A percentile compares a stretch with the other conserved stretches of the same genome.
Evolutionary conservation across 2,888 invertebrate species (phyloP).

Genomic region (Leucophenga montana): DNA sequence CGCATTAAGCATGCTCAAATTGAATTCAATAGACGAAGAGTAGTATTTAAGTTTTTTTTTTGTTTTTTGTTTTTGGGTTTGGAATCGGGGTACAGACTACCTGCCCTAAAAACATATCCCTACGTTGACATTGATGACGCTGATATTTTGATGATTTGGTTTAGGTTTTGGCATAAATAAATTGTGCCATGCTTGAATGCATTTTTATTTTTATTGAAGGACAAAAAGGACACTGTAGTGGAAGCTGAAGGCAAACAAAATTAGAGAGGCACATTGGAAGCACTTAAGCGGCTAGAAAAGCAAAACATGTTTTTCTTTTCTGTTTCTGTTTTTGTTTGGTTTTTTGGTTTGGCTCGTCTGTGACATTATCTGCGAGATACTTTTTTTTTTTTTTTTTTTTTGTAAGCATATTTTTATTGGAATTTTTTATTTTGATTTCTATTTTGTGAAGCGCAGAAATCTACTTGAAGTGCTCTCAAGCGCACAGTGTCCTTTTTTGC

Average conservation of each 20-base stretch:
- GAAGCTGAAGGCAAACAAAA: background rate
- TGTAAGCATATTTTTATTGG: background rate
- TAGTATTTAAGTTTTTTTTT: no score
- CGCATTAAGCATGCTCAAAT: conserved; percentile 65
- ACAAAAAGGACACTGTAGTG: background rate
- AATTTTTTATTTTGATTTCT: background rate
- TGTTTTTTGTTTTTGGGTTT: no score
- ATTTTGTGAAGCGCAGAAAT: conserved; percentile 31
- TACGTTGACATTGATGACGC: conserved; percentile 5
- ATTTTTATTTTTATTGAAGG: conserved; percentile 11
- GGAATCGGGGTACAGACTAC: background rate
- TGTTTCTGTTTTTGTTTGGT: conserved; percentile 5
- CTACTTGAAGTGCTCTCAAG: conserved; percentile 65
- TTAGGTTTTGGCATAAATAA: conserved; percentile 26
- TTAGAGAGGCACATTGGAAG: conserved; percentile 8
- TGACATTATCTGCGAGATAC: background rate
- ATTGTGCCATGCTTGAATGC: conserved; percentile 18
- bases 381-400: background rate
- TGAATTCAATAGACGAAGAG: conserved; percentile 51
- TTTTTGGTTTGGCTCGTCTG: background rate
- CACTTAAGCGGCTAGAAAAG: background rate
- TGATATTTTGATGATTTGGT: no score
- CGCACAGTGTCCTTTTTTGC: conserved; percentile 52
- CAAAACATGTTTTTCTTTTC: background rate
- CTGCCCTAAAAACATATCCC: background rate